Percentiles rank a stretch among this genome's conserved stretches.
Evolutionary conservation across 2,888 invertebrate genomes (phyloP).

Genomic region (Netelia melanura): DNA sequence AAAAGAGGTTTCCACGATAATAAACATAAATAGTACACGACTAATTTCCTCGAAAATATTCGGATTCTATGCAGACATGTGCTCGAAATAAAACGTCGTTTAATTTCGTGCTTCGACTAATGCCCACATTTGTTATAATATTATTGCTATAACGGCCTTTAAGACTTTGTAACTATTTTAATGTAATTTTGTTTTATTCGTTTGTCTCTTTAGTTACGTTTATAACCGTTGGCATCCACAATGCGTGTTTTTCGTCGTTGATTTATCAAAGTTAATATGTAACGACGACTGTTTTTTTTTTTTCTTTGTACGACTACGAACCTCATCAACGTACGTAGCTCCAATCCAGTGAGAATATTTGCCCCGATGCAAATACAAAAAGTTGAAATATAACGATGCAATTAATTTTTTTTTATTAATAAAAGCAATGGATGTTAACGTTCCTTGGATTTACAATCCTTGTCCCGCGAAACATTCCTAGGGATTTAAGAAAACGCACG

Average conservation of each 20-base stretch:
- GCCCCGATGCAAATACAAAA: conserved; percentile 40
- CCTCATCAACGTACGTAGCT: conserved; percentile 15
- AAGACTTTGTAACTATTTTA: conserved; percentile 61
- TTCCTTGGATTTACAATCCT: conserved; percentile 21
- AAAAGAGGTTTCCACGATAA: conserved; percentile 57
- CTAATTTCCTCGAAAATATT: conserved; percentile 17
- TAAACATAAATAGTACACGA: conserved; percentile 37
- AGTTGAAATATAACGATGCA: conserved; percentile 40
- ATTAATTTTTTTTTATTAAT: conserved; percentile 50
- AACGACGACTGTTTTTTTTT: conserved; percentile 19
- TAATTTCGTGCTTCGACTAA: conserved; percentile 51
- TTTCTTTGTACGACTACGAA: conserved; percentile 38
- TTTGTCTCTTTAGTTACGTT: conserved; percentile 42
- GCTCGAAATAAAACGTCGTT: conserved; percentile 20
- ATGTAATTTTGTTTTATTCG: conserved; percentile 37
- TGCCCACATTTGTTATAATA: conserved; percentile 28
- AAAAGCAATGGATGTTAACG: conserved; percentile 53
- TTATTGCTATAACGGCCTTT: conserved; percentile 53
- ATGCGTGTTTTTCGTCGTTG: conserved; percentile 52
- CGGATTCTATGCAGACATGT: not conserved
- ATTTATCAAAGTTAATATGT: conserved; percentile 38
- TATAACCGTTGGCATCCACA: conserved; percentile 1
- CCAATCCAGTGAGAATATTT: conserved; percentile 40
- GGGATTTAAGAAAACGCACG: conserved; percentile 12
- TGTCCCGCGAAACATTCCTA: conserved; percentile 4